A percentile compares a stretch with the other conserved stretches of the same genome.
These are phyloP conservation scores for Brachionus plicatilis DNA, from an alignment of 1,140 invertebrate genomes.

Conservation along the genomic window DNA sequence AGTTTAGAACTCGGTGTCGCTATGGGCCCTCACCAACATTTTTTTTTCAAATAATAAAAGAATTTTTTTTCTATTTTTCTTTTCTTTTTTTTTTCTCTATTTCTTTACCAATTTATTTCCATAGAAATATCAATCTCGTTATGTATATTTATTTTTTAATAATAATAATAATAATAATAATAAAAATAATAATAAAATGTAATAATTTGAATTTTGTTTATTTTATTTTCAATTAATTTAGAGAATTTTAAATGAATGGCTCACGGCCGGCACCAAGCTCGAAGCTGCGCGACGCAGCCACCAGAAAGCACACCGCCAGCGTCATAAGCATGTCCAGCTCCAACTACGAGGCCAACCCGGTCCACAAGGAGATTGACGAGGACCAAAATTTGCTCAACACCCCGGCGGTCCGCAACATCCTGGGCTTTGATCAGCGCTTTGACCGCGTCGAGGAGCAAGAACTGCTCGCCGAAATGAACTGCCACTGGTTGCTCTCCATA, in stretches of 20 bases:
- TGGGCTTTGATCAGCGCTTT: constrained; percentile 49
- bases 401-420: constrained; percentile 41
- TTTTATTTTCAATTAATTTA: neutral
- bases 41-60: neutral
- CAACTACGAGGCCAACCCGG: neutral
- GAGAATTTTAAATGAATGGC: neutral
- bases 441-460: constrained; percentile 53
- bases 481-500: constrained; percentile 51
- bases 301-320: neutral
- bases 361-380: neutral
- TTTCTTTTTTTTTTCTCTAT: neutral
- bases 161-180: neutral
- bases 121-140: constrained; percentile 29
- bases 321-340: neutral
- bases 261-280: neutral
- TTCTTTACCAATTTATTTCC: constrained; percentile 26
- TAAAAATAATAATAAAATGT: constrained; percentile 2
- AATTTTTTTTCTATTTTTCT: neutral
- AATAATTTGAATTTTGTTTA: neutral
- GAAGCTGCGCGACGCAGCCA: neutral
- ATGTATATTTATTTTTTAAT: neutral
- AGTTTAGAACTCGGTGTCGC: neutral
- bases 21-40: neutral
- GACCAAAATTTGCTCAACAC: constrained; percentile 30
- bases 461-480: constrained; percentile 45